phyloP scores from a whole-genome alignment of 2,797 vertebrate genomes.

The Netta rufina region DNA sequence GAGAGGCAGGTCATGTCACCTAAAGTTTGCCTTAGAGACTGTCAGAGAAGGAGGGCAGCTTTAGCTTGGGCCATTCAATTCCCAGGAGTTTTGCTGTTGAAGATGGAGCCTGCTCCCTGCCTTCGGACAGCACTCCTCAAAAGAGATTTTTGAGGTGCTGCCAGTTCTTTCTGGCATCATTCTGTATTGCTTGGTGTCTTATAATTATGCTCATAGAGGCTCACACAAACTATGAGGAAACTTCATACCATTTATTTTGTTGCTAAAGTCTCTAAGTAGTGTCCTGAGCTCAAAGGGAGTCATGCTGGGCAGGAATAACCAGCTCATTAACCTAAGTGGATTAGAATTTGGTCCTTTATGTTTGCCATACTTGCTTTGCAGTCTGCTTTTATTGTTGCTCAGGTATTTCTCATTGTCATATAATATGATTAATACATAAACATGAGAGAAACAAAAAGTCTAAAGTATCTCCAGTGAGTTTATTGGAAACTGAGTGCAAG shows the following conservation, averaged over 20 bases:
- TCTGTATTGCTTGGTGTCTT: not conserved
- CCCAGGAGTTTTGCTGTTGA: not conserved
- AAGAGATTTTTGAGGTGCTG: not conserved
- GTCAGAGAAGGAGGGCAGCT: not conserved
- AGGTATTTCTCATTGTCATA: not conserved
- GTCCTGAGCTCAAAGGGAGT: not conserved
- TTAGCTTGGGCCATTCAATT: not conserved
- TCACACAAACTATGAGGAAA: not conserved
- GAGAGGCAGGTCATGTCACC: not conserved
- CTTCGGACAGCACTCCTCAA: not conserved
- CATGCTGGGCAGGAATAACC: not conserved
- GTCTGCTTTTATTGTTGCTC: not conserved
- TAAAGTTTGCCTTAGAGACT: not conserved
- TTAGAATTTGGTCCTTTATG: not conserved
- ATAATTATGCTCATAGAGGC: not conserved
- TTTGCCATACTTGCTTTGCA: not conserved
- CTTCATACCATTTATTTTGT: not conserved
- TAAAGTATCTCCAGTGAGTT: not conserved
- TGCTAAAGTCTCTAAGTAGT: not conserved
- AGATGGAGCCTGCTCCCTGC: not conserved
- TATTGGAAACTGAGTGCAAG: not conserved
- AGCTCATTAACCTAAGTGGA: not conserved
- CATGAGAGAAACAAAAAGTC: conserved; percentile 9
- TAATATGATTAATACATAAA: conserved; percentile 42
- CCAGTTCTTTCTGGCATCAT: not conserved